Evolutionary conservation across 1,140 invertebrate genomes (phyloP), one percentile per base, ranked within the genome.

Genomic region (Centruroides sculpturatus): DNA sequence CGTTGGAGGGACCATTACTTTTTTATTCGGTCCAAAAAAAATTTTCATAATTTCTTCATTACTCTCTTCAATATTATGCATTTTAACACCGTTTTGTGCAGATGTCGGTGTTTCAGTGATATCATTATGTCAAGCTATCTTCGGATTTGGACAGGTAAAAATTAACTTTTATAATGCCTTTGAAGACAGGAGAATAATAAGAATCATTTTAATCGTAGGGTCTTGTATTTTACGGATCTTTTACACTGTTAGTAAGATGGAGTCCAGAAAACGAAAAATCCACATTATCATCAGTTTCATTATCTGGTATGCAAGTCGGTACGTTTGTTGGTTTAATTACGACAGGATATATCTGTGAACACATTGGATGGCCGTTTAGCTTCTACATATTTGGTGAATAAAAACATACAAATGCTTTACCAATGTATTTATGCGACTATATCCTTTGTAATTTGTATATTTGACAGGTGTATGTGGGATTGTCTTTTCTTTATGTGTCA

Each of bases 21-120:
- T 89, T 73, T 70, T 83, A 41, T 80, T 83, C 64, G 87, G 85
- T 5, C 87, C 85, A 3, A 90, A 89, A 75, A 86, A 85, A 82
- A 83, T 90, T 52, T 86, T 92, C 79, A 83, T 85, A 64, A 79
- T 82, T 66, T 86, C 87, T 4, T 84, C 92, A 79, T 73, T 92
- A 34, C 72, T 85, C 41, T 87, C 89, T 52, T 89, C 87, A 63
- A 56, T 88, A 6, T 71, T 92, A n/a, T 92, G 90, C 0, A 73
- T 94, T 7, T 71, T 93, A 0, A 91, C 88, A 1, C 92, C 91
- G 3, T 66, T 62, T 41, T 54, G 56, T 0, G 85, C 88, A 0
- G 61, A 66, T n/a, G 66, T 70, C 46, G 71, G 69, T 55, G 69
- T 72, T 0, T 71, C 70, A 58, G 54, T 73, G 0, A 66, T 76